Percentiles rank a stretch among this genome's conserved stretches.
phyloP scores from a whole-genome alignment of 2,113 vertebrate species.

The Thunnus thynnus region DNA sequence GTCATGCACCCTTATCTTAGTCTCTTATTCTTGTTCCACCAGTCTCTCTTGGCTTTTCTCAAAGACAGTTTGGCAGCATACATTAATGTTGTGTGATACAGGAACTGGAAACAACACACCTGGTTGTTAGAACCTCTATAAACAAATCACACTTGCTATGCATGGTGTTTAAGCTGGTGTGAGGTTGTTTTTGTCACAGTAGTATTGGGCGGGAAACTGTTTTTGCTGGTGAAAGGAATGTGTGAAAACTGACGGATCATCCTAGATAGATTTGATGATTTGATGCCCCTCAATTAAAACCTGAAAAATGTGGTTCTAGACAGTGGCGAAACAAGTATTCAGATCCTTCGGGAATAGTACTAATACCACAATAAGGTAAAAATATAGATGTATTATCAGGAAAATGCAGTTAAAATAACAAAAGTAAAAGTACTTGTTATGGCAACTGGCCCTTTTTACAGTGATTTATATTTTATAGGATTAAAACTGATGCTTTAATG shows the following conservation, averaged over 20 bases:
- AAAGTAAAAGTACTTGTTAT: too few species aligned
- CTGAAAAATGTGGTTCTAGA: background rate
- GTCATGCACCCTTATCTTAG: background rate
- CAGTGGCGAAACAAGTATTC: too few species aligned
- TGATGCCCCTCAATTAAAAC: background rate
- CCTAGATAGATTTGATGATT: background rate
- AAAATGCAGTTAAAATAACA: too few species aligned
- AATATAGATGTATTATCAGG: too few species aligned
- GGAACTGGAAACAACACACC: background rate
- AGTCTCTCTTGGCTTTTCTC: background rate
- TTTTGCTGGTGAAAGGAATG: background rate
- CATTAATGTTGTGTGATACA: background rate
- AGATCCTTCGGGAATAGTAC: too few species aligned
- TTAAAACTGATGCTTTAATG: too few species aligned
- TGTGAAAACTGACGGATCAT: constrained; percentile 24
- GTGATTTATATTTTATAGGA: too few species aligned
- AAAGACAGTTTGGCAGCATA: background rate
- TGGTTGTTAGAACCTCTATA: background rate
- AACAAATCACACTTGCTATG: constrained; percentile 1
- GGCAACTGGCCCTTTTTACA: too few species aligned
- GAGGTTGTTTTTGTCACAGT: constrained; percentile 11
- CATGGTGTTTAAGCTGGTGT: constrained; percentile 5
- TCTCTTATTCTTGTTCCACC: background rate
- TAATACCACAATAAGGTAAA: too few species aligned
- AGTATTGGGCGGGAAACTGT: background rate